Evolutionary conservation across 2,888 invertebrate genomes (phyloP).

Genomic region (Spicauda simplicius): DNA sequence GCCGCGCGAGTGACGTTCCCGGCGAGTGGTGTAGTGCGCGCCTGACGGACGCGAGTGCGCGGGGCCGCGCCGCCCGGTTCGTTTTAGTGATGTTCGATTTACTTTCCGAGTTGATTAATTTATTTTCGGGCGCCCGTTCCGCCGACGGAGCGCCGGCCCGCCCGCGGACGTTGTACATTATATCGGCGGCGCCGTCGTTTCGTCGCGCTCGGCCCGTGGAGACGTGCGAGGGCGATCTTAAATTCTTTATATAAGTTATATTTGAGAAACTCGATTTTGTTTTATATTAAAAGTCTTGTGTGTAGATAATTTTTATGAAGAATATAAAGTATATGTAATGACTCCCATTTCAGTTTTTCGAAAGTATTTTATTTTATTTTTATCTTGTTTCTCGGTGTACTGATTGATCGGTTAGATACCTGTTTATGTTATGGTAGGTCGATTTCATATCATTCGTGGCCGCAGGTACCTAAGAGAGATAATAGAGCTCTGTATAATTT

Average conservation of each 20-base stretch:
- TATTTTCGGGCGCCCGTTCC: slow-evolving; percentile 49
- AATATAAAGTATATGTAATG: slow-evolving; percentile 82
- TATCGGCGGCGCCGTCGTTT: slow-evolving; percentile 31
- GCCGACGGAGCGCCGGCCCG: slow-evolving; percentile 30
- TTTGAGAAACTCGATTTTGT: slow-evolving; percentile 76
- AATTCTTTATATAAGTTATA: slow-evolving; percentile 69
- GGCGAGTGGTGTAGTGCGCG: slow-evolving; percentile 25
- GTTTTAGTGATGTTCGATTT: slow-evolving; percentile 31
- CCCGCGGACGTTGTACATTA: slow-evolving; percentile 35
- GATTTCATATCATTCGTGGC: slow-evolving; percentile 48
- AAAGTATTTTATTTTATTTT: slow-evolving; percentile 48
- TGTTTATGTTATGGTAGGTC: slow-evolving; percentile 44
- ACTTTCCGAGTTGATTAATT: slow-evolving; percentile 50
- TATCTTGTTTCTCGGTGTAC: slow-evolving; percentile 41
- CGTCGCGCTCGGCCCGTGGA: slow-evolving; percentile 40
- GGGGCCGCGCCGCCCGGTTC: no score
- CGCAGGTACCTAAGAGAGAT: slow-evolving; percentile 38
- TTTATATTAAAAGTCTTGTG: slow-evolving; percentile 79
- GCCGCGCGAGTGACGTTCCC: no score
- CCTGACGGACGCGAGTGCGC: background rate
- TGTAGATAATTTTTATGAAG: slow-evolving; percentile 83
- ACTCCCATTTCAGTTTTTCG: slow-evolving; percentile 68
- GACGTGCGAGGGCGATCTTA: slow-evolving; percentile 47
- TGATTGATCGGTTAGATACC: slow-evolving; percentile 30
- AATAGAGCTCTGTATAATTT: slow-evolving; percentile 52